These are phyloP conservation scores for Danio jaintianensis DNA, from an alignment of 2,797 vertebrate genomes.

Conservation along the genomic window DNA sequence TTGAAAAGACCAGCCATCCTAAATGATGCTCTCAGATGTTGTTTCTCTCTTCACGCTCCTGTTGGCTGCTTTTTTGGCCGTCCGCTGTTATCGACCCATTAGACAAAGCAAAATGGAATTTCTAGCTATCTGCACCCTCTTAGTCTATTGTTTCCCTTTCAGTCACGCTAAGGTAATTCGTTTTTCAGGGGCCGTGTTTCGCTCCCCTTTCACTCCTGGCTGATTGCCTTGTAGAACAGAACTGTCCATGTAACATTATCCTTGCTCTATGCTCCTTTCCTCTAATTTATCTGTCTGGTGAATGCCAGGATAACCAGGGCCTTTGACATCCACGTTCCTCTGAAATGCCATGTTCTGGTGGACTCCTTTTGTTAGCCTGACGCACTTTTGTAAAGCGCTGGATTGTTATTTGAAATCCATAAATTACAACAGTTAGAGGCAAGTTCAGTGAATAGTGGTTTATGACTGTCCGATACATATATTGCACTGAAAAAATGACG, in stretches of 20 bases:
- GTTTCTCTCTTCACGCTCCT: slow-evolving; percentile 41
- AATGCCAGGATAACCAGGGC: slow-evolving; percentile 36
- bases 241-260: slow-evolving; percentile 51
- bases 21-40: slow-evolving; percentile 28
- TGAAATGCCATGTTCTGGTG: not conserved
- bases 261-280: slow-evolving; percentile 43
- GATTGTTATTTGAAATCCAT: not conserved
- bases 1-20: slow-evolving; percentile 5
- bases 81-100: slow-evolving; percentile 48
- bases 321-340: slow-evolving; percentile 10
- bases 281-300: slow-evolving; percentile 49
- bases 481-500: too few species aligned
- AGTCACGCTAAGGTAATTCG: slow-evolving; percentile 36
- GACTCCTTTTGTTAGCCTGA: too few species aligned
- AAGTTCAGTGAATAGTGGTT: not conserved
- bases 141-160: slow-evolving; percentile 54
- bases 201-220: slow-evolving; percentile 37
- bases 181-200: slow-evolving; percentile 47
- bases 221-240: slow-evolving; percentile 49
- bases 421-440: not conserved
- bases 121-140: slow-evolving; percentile 44
- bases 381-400: not conserved
- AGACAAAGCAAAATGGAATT: slow-evolving; percentile 49
- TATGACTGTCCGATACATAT: not conserved
- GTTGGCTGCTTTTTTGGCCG: slow-evolving; percentile 36